Evolutionary conservation across 2,797 vertebrate species (phyloP), one percentile per base, ranked within the genome.

Genomic region (Typhlichthys subterraneus): DNA sequence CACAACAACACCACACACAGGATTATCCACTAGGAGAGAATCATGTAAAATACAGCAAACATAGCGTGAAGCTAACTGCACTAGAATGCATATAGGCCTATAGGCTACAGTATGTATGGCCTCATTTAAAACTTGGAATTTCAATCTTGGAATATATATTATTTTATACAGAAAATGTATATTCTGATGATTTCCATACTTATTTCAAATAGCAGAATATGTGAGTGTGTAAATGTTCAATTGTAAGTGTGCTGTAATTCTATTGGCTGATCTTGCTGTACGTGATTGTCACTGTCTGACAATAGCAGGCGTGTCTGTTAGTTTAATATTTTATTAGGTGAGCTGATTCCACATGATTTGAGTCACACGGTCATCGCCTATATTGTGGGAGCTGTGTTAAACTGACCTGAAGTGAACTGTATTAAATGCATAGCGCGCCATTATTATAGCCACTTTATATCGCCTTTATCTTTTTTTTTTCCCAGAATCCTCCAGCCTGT

Each of bases 241-340:
- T 49, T 29, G 19, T 54, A 1, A 42, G 46, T 12, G 15, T 49
- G 51, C 72, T 82, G 73, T 84, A 85, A 86, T 86, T 64, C 81
- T 85, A 85, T 88, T 89, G 87, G 73, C 76, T 81, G 70, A 72
- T 76, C 77, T 59, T 60, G 60, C 72, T 86, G 84, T 76, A 81
- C 77, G 75, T 81, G 68, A 61, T 50, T 42, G 76, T 63, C 77
- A 8, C 33, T 38, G 33, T 8, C 33, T 79, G 66, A 84, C 73
- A 83, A 65, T 69, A 73, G 81, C 63, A 71, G 67, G 72, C 46
- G 5, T 46, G 56, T 57, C 77, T 79, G 77, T 83, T 78, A 69
- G 78, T 80, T 73, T 64, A 59, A 55, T 73, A 72, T 69, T 82
- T 85, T 65, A 63, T 63, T 45, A 50, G 57, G 58, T 69, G 58